These are phyloP conservation scores for Halictus ligatus DNA, from an alignment of 2,888 invertebrate species.

Conservation along the genomic window DNA sequence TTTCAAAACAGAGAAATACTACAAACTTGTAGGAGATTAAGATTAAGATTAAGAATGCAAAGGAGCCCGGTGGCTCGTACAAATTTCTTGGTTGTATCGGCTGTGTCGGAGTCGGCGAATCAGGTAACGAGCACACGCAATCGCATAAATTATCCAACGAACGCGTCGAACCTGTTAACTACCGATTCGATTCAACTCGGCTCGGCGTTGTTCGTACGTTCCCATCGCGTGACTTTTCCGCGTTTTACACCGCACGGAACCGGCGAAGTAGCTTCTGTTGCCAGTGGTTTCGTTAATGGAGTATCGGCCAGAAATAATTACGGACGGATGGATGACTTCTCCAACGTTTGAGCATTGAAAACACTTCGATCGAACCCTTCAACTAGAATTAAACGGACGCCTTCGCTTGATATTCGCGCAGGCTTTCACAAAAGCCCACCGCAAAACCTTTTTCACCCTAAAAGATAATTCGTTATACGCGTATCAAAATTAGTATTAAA, in stretches of 20 bases:
- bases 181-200: constrained; percentile 45
- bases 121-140: constrained; percentile 40
- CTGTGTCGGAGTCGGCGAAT: neutral
- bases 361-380: constrained; percentile 7
- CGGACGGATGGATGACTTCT: neutral
- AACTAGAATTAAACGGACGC: neutral
- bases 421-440: too few species aligned
- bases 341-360: neutral
- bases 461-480: too few species aligned
- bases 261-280: constrained; percentile 6
- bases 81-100: neutral
- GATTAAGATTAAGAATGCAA: neutral
- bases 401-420: neutral
- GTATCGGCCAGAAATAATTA: constrained; percentile 43
- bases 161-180: constrained; percentile 53
- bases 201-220: constrained; percentile 4
- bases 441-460: too few species aligned
- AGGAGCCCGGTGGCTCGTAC: neutral
- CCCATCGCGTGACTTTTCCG: constrained; percentile 60
- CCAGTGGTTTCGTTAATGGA: constrained; percentile 44
- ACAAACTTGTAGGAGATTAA: neutral
- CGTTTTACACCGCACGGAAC: constrained; percentile 35
- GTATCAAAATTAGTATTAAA: too few species aligned
- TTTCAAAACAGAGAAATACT: neutral
- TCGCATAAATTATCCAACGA: constrained; percentile 26